Evolutionary conservation across 2,888 invertebrate species (phyloP), one percentile per base, ranked within the genome.

Genomic region (Lymantria dispar): DNA sequence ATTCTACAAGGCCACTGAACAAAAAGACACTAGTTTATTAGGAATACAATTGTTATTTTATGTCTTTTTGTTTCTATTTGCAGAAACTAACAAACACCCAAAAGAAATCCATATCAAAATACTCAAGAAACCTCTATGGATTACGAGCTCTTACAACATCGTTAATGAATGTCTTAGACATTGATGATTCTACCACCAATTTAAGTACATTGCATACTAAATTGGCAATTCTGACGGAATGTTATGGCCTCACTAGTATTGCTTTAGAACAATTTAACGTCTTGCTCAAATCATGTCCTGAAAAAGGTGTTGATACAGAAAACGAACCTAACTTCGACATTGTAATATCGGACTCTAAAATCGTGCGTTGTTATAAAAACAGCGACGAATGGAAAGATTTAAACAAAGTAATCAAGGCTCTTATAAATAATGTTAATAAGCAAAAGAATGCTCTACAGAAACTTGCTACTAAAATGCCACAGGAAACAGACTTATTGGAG

Each of bases 231-330:
- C 73, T 94, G 0, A 87, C 80, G 38, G 83, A 92, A 44, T 80
- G 93, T 47, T 83, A 93, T 52, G 89, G 92, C 1, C 89, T 92
- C 48, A 72, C 89, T 8, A 78, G 88, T 38, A 86, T 93, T 50
- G 86, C 94, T 9, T 80, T 96, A 22, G 94, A 94, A 59, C 97
- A 97, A 72, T 94, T 95, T 64, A 82, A 89, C 50, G 78, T 95
- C 1, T 83, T 96, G 14, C 74, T 97, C 0, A 92, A 94, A 66
- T 93, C 88, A 0, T 78, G 81, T 33, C 91, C 91, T 13, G 85
- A 85, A 59, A 71, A 74, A 54, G 67, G 57, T 2, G 22, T 83
- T 0, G 61, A 64, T 38, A 52, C 70, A 0, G 71, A 74, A 51
- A 63, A 62, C 3, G 83, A 83, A 56, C 83, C 85, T 3, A 68